Conservation (phyloP, 2,888 invertebrate genomes). For the Hyposoter dolosus region DNA sequence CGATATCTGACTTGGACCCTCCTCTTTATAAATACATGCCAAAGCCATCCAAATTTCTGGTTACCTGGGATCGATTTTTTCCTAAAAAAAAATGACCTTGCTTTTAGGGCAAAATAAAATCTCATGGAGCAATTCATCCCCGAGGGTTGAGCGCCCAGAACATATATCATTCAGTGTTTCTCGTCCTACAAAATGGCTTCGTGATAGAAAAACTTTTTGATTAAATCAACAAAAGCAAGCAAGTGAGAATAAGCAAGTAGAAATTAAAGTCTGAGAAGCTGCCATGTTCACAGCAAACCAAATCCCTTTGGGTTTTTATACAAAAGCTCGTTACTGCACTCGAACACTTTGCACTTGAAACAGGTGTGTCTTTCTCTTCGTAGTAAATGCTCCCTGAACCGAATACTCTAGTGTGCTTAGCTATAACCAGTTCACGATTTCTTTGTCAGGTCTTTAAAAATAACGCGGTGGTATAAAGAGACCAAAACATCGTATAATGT, state of each 20-base stretch:
- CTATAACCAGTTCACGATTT: background rate
- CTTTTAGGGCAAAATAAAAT: constrained; percentile 12
- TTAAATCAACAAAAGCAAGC: constrained; percentile 3
- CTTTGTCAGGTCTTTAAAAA: constrained; percentile 40
- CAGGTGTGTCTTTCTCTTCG: background rate
- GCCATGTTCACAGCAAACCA: background rate
- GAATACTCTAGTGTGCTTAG: constrained; percentile 16
- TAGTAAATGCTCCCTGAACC: constrained; percentile 32
- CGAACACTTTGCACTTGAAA: background rate
- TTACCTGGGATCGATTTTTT: constrained; percentile 23
- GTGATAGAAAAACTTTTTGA: constrained; percentile 11
- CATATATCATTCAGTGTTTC: constrained; percentile 50
- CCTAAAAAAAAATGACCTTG: constrained; percentile 25
- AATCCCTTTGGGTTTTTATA: background rate
- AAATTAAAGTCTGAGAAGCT: constrained; percentile 3
- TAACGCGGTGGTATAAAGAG: constrained; percentile 33
- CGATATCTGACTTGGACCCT: constrained; percentile 9
- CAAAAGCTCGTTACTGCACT: background rate
- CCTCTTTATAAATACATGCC: constrained; percentile 27
- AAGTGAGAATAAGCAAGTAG: background rate
- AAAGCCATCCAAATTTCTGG: constrained; percentile 31
- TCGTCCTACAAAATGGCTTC: background rate
- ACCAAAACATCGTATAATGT: constrained; percentile 30
- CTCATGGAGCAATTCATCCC: constrained; percentile 14
- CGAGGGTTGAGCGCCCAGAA: constrained; percentile 29